phyloP scores from a whole-genome alignment of 2,113 vertebrate genomes.

The Campylomormyrus numenius region DNA sequence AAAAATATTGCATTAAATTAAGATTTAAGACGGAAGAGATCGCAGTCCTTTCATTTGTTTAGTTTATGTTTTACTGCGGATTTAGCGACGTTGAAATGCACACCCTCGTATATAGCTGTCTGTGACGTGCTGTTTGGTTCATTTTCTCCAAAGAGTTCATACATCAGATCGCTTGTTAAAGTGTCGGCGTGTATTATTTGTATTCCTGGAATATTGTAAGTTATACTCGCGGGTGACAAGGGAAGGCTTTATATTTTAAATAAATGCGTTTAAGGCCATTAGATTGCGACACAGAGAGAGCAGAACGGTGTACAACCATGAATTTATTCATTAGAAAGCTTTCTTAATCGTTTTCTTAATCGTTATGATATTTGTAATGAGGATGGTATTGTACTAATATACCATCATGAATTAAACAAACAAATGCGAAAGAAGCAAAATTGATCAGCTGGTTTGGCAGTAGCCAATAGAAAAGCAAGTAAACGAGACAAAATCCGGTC shows the following conservation, averaged over 20 bases:
- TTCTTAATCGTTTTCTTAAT: neutral
- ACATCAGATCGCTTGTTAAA: neutral
- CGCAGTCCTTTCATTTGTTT: neutral
- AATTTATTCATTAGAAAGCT: neutral
- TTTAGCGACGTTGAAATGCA: neutral
- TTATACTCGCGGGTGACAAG: neutral
- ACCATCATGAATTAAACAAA: neutral
- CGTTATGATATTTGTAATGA: neutral
- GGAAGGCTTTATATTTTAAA: neutral
- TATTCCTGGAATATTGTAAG: neutral
- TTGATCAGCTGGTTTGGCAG: conserved; percentile 78
- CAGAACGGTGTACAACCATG: neutral
- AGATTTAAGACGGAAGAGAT: neutral
- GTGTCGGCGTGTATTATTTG: neutral
- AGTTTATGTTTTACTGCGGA: neutral
- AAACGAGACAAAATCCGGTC: conserved; percentile 62
- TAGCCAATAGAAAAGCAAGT: conserved; percentile 72
- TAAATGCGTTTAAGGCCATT: neutral
- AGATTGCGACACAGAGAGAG: neutral
- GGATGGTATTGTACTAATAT: neutral
- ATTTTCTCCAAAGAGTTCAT: neutral
- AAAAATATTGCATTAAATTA: neutral
- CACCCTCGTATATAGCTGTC: neutral
- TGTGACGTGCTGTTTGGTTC: neutral
- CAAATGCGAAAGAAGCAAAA: neutral